A percentile compares a stretch with the other conserved stretches of the same genome.
Conservation (phyloP, 2,113 vertebrate genomes). For the Podilymbus podiceps region DNA sequence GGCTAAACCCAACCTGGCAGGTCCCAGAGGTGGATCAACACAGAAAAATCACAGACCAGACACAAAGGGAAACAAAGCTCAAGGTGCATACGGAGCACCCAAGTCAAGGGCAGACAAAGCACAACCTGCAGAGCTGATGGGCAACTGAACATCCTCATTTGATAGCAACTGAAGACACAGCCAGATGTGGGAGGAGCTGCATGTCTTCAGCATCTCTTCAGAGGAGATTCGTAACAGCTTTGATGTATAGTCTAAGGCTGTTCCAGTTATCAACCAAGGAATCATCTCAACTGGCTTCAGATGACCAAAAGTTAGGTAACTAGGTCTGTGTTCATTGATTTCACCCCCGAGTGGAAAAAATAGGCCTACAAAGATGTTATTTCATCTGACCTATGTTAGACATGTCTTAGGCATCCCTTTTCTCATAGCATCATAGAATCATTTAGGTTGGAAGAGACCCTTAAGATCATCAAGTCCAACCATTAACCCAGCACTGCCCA, state of each 20-base stretch:
- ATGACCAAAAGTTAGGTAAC: not conserved
- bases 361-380: not conserved
- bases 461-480: too few relatives aligned
- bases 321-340: not conserved
- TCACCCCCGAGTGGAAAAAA: accelerated
- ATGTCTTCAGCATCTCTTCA: not conserved
- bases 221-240: not conserved
- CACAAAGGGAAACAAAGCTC: not conserved
- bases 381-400: not conserved
- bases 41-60: not conserved
- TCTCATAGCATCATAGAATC: not conserved
- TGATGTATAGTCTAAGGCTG: not conserved
- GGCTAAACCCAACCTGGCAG: not conserved
- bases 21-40: not conserved
- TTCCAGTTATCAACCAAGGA: not conserved
- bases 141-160: not conserved
- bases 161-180: not conserved
- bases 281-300: not conserved
- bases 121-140: not conserved
- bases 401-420: not conserved
- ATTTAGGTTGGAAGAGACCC: too few relatives aligned
- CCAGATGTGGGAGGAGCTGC: not conserved
- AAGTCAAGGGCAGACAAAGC: not conserved
- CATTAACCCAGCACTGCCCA: too few relatives aligned
- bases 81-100: not conserved